Conservation (phyloP, 2,797 vertebrate genomes). For the Telmatherina bonti region DNA sequence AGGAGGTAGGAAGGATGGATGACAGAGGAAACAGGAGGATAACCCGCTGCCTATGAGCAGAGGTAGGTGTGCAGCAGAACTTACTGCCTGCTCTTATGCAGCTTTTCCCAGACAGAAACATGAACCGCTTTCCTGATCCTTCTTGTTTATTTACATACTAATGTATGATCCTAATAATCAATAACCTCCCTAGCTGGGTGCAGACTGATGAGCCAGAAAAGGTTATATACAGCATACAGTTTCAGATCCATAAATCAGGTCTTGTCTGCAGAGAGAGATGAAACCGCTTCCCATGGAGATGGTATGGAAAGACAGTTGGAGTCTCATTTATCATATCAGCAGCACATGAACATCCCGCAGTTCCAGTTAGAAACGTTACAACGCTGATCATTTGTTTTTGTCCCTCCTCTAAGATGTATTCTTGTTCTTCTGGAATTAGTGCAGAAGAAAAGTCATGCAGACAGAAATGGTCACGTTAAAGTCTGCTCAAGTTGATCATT, state of each 20-base stretch:
- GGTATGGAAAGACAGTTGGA: constrained; percentile 71
- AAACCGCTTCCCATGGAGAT: constrained; percentile 78
- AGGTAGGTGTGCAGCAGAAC: constrained; percentile 7
- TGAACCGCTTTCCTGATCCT: not conserved
- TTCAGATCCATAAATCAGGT: constrained; percentile 82
- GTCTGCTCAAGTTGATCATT: too few relatives aligned
- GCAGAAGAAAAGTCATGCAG: not conserved
- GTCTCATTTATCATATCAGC: constrained; percentile 80
- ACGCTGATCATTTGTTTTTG: constrained; percentile 25
- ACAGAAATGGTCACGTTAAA: too few relatives aligned
- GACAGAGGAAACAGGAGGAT: constrained; percentile 67
- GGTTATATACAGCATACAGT: constrained; percentile 72
- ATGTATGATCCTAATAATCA: not conserved
- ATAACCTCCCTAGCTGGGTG: constrained; percentile 15
- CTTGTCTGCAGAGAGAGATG: constrained; percentile 79
- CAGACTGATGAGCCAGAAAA: constrained; percentile 45
- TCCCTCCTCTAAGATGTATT: not conserved
- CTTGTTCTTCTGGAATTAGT: not conserved
- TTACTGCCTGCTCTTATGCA: not conserved
- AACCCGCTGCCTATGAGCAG: constrained; percentile 55
- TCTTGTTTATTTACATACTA: not conserved
- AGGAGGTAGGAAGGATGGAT: constrained; percentile 60
- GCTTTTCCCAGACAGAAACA: not conserved
- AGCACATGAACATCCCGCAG: constrained; percentile 54
- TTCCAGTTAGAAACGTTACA: constrained; percentile 44